Evolutionary conservation across 2,888 invertebrate species (phyloP).

Genomic region (Ceramica pisi): DNA sequence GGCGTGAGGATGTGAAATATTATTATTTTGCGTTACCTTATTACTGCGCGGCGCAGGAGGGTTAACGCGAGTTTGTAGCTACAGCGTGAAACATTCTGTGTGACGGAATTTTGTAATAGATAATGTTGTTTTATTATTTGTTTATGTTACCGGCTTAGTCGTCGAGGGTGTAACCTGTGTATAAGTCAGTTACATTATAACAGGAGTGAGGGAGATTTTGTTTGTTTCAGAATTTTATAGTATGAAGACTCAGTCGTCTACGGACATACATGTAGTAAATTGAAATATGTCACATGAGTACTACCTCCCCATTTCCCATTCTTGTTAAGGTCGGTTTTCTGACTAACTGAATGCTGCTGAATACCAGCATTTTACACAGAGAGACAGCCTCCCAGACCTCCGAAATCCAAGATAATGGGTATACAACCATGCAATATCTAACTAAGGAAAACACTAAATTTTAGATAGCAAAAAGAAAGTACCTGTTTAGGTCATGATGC

Average conservation of each 20-base stretch:
- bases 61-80: slow-evolving; percentile 36
- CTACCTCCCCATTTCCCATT: too few relatives aligned
- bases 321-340: too few relatives aligned
- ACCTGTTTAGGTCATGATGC: too few relatives aligned
- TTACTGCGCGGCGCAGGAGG: slow-evolving; percentile 33
- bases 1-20: slow-evolving; percentile 42
- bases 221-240: slow-evolving; percentile 1
- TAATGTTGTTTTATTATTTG: slow-evolving; percentile 37
- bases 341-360: too few relatives aligned
- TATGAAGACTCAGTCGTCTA: background rate
- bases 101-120: slow-evolving; percentile 30
- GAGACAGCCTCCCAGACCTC: too few relatives aligned
- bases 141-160: slow-evolving; percentile 1
- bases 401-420: too few relatives aligned
- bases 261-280: too few relatives aligned
- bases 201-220: background rate
- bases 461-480: too few relatives aligned
- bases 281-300: background rate
- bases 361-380: too few relatives aligned
- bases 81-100: slow-evolving; percentile 10
- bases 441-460: too few relatives aligned
- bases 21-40: slow-evolving; percentile 52
- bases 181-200: background rate
- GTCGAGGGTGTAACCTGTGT: background rate
- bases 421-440: too few relatives aligned